These are phyloP conservation scores for Heteractis magnifica DNA, from an alignment of 92 coral and sea anemone genomes.

Conservation along the genomic window DNA sequence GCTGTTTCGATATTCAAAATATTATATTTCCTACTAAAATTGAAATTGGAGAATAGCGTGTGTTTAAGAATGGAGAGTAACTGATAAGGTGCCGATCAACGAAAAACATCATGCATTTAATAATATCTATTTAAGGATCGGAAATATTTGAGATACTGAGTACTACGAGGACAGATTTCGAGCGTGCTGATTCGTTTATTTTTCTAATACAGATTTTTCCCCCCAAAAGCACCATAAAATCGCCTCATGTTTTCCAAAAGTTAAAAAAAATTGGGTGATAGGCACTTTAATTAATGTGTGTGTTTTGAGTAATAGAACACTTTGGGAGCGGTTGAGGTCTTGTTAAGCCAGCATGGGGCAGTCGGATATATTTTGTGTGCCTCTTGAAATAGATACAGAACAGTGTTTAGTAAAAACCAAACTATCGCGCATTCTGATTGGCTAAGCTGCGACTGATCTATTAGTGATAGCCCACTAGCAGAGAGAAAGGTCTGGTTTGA, in stretches of 20 bases:
- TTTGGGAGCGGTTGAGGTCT: not conserved
- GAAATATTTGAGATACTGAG: not conserved
- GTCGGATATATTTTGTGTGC: not conserved
- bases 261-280: too few species aligned
- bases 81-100: not conserved
- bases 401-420: too few species aligned
- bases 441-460: too few species aligned
- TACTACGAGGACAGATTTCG: too few species aligned
- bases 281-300: too few species aligned
- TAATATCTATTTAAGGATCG: not conserved
- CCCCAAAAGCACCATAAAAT: too few species aligned
- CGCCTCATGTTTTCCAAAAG: too few species aligned
- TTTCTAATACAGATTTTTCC: too few species aligned
- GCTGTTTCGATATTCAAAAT: not conserved
- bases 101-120: not conserved
- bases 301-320: not conserved
- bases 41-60: not conserved
- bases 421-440: too few species aligned
- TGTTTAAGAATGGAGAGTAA: not conserved
- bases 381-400: not conserved
- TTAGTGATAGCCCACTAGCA: too few species aligned
- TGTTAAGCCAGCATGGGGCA: not conserved
- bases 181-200: too few species aligned
- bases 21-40: not conserved
- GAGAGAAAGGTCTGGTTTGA: too few species aligned